Evolutionary conservation across 1,140 invertebrate genomes (phyloP).

Genomic region (Trachelipus rathkii): DNA sequence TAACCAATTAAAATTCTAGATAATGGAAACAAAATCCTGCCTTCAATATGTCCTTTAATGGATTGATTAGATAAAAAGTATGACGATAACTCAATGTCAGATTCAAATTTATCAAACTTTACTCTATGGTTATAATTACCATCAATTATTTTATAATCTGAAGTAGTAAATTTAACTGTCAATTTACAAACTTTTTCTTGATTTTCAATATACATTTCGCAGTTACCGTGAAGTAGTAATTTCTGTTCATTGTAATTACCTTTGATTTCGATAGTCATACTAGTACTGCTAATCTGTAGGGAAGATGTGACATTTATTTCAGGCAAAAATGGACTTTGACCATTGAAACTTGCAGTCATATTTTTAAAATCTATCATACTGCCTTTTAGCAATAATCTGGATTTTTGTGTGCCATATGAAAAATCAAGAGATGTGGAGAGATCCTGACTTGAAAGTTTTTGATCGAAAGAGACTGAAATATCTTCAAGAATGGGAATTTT

Average conservation of each 20-base stretch:
- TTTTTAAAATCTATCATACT: not conserved
- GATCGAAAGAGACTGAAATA: not conserved
- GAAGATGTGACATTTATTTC: not conserved
- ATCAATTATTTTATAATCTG: not conserved
- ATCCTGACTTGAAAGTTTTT: not conserved
- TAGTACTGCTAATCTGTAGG: not conserved
- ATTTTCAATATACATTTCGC: not conserved
- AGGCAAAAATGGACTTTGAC: not conserved
- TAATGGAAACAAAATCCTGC: not conserved
- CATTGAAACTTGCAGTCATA: not conserved
- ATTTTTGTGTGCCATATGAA: not conserved
- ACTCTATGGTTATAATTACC: not conserved
- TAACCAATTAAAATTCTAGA: not conserved
- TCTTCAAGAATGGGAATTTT: not conserved
- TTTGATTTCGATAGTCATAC: not conserved
- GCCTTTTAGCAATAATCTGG: not conserved
- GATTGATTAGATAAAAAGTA: not conserved
- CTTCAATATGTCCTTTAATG: conserved; percentile 11
- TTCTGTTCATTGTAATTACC: not conserved
- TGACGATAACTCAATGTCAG: not conserved
- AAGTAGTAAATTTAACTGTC: not conserved
- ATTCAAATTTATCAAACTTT: not conserved
- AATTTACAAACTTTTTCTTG: not conserved
- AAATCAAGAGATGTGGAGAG: not conserved
- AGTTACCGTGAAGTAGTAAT: not conserved